These are phyloP conservation scores for Eretmochelys imbricata DNA, from an alignment of 2,113 vertebrate species.

Conservation along the genomic window DNA sequence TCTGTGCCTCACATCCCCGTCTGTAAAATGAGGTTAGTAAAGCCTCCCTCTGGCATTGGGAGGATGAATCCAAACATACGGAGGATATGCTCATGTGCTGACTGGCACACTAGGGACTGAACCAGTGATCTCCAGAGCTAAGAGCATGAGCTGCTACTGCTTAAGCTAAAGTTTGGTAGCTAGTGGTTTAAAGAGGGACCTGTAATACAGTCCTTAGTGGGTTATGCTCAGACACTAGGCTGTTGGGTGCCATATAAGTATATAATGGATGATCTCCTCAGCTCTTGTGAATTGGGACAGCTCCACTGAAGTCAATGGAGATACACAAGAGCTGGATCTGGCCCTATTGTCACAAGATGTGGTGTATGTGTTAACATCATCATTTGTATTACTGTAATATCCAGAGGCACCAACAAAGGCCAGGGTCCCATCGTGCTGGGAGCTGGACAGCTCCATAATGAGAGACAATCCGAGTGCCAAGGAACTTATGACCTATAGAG, in stretches of 20 bases:
- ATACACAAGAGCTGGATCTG: background rate
- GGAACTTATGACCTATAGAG: background rate
- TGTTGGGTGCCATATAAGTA: background rate
- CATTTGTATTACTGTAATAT: background rate
- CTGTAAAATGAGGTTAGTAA: background rate
- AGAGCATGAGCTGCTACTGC: too few relatives aligned
- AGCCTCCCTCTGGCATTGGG: background rate
- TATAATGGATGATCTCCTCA: background rate
- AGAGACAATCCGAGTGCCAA: background rate
- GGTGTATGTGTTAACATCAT: background rate
- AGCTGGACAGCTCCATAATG: background rate
- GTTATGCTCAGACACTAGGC: background rate
- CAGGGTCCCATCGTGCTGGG: background rate
- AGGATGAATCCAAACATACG: too few relatives aligned
- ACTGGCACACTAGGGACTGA: too few relatives aligned
- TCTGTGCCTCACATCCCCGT: background rate
- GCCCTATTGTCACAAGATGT: background rate
- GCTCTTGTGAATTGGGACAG: background rate
- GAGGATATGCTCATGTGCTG: too few relatives aligned
- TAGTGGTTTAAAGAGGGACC: too few relatives aligned
- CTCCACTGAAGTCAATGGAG: background rate
- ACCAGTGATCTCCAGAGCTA: too few relatives aligned
- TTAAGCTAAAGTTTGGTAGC: too few relatives aligned
- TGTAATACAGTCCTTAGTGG: background rate
- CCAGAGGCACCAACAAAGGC: fast-evolving